Evolutionary conservation across 2,888 invertebrate species (phyloP).

Genomic region (Coenonympha glycerion): DNA sequence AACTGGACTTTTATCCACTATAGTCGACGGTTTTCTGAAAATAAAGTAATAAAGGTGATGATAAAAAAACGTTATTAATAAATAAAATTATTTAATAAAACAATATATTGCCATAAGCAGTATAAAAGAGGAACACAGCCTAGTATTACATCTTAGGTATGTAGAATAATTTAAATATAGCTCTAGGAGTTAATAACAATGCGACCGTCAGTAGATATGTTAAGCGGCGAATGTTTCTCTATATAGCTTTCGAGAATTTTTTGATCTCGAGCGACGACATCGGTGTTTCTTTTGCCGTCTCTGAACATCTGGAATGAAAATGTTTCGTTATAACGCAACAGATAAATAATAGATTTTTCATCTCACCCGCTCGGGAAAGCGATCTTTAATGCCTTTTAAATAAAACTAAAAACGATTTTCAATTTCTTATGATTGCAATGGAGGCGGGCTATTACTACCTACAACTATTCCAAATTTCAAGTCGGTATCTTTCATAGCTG

Average conservation of each 20-base stretch:
- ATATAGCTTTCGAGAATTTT: conserved; percentile 69
- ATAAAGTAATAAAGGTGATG: no score
- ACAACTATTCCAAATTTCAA: no score
- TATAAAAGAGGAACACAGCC: neutral
- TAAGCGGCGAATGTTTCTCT: conserved; percentile 71
- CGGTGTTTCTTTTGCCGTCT: conserved; percentile 57
- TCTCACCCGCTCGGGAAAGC: no score
- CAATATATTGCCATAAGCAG: neutral
- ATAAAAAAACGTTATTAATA: neutral
- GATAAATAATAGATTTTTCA: no score
- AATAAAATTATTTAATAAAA: neutral
- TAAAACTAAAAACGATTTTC: no score
- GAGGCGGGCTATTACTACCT: no score
- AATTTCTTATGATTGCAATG: no score
- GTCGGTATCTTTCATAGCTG: no score
- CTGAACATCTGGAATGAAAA: conserved; percentile 59
- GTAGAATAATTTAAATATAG: neutral
- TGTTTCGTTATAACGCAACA: neutral
- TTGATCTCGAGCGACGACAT: conserved; percentile 70
- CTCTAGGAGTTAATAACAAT: conserved; percentile 49
- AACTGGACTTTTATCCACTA: no score
- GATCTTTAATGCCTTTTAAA: no score
- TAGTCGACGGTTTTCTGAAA: no score
- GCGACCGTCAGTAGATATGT: conserved; percentile 68
- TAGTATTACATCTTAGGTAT: neutral